phyloP scores from a whole-genome alignment of 2,888 invertebrate genomes.

The Agelastica alni region DNA sequence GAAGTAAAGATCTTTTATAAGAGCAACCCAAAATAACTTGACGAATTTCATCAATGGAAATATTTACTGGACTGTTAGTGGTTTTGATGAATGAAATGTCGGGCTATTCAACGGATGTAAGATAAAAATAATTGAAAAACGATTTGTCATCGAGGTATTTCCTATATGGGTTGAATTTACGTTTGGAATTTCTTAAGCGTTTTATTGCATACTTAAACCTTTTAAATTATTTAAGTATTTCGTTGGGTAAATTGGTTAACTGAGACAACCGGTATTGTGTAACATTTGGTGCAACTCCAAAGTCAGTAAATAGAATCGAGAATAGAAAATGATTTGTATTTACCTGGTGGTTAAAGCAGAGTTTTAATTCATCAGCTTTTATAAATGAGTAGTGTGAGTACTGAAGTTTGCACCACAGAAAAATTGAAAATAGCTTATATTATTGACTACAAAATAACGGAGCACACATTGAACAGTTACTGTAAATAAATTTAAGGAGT shows the following conservation, averaged over 20 bases:
- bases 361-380: too few relatives aligned
- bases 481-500: too few relatives aligned
- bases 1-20: constrained; percentile 37
- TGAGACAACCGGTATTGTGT: too few relatives aligned
- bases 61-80: constrained; percentile 43
- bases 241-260: constrained; percentile 6
- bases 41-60: constrained; percentile 40
- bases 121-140: constrained; percentile 30
- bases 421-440: too few relatives aligned
- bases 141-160: constrained; percentile 26
- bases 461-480: too few relatives aligned
- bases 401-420: too few relatives aligned
- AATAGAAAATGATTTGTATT: too few relatives aligned
- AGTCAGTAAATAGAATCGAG: too few relatives aligned
- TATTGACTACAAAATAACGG: too few relatives aligned
- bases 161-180: constrained; percentile 26
- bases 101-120: constrained; percentile 28
- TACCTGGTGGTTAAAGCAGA: too few relatives aligned
- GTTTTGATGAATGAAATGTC: constrained; percentile 31
- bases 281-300: too few relatives aligned
- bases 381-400: too few relatives aligned
- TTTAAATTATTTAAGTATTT: background rate
- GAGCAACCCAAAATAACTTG: constrained; percentile 34
- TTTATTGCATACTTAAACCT: background rate
- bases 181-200: constrained; percentile 19